Conservation (phyloP, 1,140 invertebrate species). For the Drusus annulatus region DNA sequence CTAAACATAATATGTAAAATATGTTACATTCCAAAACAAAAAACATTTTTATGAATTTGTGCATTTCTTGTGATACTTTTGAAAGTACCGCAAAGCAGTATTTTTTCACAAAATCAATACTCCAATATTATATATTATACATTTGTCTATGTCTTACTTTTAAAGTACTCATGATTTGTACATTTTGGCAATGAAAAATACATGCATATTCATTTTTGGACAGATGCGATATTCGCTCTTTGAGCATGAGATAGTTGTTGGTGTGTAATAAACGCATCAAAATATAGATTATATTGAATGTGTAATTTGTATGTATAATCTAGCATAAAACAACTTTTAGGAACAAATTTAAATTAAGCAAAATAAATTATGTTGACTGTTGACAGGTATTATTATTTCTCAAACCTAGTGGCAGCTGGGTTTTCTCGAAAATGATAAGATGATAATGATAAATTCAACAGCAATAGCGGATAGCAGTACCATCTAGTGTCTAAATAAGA, state of each 20-base stretch:
- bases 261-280: neutral
- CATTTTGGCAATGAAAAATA: neutral
- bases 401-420: no score
- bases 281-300: conserved; percentile 3
- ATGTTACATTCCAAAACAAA: conserved; percentile 12
- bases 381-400: conserved; percentile 4
- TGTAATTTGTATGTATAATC: neutral
- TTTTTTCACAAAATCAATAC: conserved; percentile 1
- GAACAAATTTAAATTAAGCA: conserved; percentile 29
- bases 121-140: neutral
- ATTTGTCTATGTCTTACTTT: neutral
- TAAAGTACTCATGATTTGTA: neutral
- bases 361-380: conserved; percentile 36
- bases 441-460: no score
- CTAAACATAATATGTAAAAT: no score
- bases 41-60: neutral
- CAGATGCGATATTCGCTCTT: no score
- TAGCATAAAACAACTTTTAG: conserved; percentile 24
- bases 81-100: neutral
- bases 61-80: neutral
- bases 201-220: no score
- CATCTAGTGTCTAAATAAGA: no score
- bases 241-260: no score
- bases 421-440: no score
- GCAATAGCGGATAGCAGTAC: no score